phyloP scores from a whole-genome alignment of 2,888 invertebrate genomes.

The Macrophya alboannulata region DNA sequence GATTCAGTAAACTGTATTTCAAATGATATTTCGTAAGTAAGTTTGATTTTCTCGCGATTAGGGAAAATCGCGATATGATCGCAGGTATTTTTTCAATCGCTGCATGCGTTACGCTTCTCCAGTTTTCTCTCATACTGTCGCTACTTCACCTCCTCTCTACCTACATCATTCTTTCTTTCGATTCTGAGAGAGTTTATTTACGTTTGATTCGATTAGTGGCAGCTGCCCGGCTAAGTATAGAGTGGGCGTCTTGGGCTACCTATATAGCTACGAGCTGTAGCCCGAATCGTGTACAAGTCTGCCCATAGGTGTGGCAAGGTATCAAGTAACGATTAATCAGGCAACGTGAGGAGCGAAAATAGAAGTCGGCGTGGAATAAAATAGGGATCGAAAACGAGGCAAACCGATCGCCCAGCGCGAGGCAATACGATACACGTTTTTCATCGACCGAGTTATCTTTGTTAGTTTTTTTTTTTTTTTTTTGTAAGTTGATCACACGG shows the following conservation, averaged over 20 bases:
- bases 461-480: too few species aligned
- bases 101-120: not conserved
- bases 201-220: conserved; percentile 74
- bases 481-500: too few species aligned
- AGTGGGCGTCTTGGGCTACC: conserved; percentile 57
- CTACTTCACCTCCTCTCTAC: conserved; percentile 28
- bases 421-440: too few species aligned
- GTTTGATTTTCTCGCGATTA: not conserved
- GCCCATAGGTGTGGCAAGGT: conserved; percentile 66
- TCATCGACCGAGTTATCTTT: too few species aligned
- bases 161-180: conserved; percentile 53
- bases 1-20: not conserved
- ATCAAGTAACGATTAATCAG: conserved; percentile 70
- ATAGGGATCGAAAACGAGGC: conserved; percentile 17
- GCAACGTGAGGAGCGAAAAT: conserved; percentile 39
- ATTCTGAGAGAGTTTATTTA: conserved; percentile 72
- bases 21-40: not conserved
- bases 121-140: not conserved
- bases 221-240: conserved; percentile 73
- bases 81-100: not conserved
- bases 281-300: conserved; percentile 28
- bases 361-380: conserved; percentile 39
- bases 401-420: not conserved
- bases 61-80: not conserved
- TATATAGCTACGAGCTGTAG: conserved; percentile 38